Evolutionary conservation across 2,113 vertebrate species (phyloP), one percentile per base, ranked within the genome.

Genomic region (Sylvia atricapilla): DNA sequence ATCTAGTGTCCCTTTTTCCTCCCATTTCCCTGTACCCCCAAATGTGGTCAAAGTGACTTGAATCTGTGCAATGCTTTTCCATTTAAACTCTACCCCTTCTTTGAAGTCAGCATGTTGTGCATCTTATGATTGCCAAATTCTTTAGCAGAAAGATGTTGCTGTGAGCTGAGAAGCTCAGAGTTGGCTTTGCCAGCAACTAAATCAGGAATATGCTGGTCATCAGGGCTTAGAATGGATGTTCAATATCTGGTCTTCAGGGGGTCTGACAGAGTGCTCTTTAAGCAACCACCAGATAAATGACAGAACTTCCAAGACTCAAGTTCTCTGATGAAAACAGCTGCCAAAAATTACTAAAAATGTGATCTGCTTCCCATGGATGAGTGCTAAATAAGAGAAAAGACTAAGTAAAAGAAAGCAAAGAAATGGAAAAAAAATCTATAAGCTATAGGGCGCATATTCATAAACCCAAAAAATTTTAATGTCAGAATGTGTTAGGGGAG

Each of bases 391-490:
- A 72, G 15, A 82, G 13, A 20, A 80, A 85, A 82, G 50, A 35
- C 9, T 15, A 80, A 70, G 19, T 23, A 55, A 20, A 73, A 86
- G 23, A 47, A 92, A 92, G 68, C 2, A 78, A 84, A 64, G 21
- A 72, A 73, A 64, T 15, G 6, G 11, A 3, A 47, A 73, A 76
- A 64, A 88, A 72, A 93, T 88, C 78, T 74, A 55, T 90, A 75
- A 58, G 7, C 35, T 60, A 60, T 82, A 82, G 81, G 69, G 66
- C 84, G 90, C 44, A 66, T 87, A 84, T 64, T 94, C 84, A 89
- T 94, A 92, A 95, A 92, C 89, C 84, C n/a, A 94, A 92, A 89
- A 84, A 10, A 3, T 52, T 18, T 74, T 93, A 88, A 94, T 93
- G 89, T 94, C 91, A 94, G 58, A 75, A 68, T 58, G 35, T 89